phyloP scores from a whole-genome alignment of 2,888 invertebrate species.

The Trissolcus brochymenae region DNA sequence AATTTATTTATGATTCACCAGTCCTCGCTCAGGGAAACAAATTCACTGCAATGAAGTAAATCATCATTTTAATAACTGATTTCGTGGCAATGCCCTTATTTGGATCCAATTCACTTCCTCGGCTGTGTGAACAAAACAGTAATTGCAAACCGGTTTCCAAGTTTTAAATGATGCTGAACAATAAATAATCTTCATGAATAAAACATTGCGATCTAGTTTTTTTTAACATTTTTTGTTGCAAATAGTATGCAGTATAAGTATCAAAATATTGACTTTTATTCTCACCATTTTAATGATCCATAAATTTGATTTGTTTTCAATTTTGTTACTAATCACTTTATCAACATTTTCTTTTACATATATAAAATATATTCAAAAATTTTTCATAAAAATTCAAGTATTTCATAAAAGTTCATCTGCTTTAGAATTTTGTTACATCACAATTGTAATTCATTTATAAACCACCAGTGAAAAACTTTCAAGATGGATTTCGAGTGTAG shows the following conservation, averaged over 20 bases:
- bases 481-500: slow-evolving; percentile 2
- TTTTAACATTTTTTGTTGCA: no score
- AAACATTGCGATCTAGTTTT: slow-evolving; percentile 13
- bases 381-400: no score
- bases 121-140: slow-evolving; percentile 25
- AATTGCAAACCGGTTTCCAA: slow-evolving; percentile 37
- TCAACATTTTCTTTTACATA: no score
- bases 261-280: no score
- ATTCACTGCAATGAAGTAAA: slow-evolving; percentile 27
- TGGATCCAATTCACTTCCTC: slow-evolving; percentile 14
- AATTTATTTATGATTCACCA: not conserved
- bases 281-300: no score
- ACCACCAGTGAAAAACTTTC: not conserved
- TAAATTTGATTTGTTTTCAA: no score
- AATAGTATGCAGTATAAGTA: no score
- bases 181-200: slow-evolving; percentile 36
- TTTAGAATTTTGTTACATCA: no score
- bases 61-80: slow-evolving; percentile 22
- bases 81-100: slow-evolving; percentile 35
- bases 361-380: no score
- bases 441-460: not conserved
- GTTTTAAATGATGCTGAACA: slow-evolving; percentile 29
- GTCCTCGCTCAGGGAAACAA: slow-evolving; percentile 3
- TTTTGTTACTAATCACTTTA: no score
- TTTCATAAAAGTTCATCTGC: no score